These are phyloP conservation scores for Sarcoramphus papa DNA, from an alignment of 2,797 vertebrate genomes.

Conservation along the genomic window DNA sequence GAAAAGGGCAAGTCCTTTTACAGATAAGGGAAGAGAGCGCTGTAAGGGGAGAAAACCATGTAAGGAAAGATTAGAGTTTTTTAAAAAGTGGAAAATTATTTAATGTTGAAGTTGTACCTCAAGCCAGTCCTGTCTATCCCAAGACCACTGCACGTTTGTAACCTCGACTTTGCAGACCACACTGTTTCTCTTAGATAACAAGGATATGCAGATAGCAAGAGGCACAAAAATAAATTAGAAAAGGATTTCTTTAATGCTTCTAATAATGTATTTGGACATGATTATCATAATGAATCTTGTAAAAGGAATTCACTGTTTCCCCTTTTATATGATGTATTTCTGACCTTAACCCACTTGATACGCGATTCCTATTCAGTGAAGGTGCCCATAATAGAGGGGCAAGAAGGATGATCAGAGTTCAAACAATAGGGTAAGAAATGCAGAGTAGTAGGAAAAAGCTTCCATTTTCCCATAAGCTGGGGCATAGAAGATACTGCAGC, in stretches of 20 bases:
- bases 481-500: conserved; percentile 62
- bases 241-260: conserved; percentile 52
- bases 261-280: conserved; percentile 58
- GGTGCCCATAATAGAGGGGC: conserved; percentile 50
- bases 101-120: conserved; percentile 33
- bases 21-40: conserved; percentile 53
- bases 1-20: conserved; percentile 35
- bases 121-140: conserved; percentile 9
- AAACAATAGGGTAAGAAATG: conserved; percentile 64
- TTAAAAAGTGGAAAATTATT: conserved; percentile 41
- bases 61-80: conserved; percentile 46
- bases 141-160: conserved; percentile 5
- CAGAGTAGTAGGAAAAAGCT: conserved; percentile 49
- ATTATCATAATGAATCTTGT: conserved; percentile 68
- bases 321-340: conserved; percentile 30
- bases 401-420: conserved; percentile 58
- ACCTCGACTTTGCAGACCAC: conserved; percentile 52
- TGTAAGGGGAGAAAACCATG: conserved; percentile 17
- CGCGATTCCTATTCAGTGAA: conserved; percentile 4
- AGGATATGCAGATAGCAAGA: conserved; percentile 40
- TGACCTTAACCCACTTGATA: conserved; percentile 49
- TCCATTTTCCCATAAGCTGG: conserved; percentile 63
- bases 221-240: conserved; percentile 67
- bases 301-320: conserved; percentile 50
- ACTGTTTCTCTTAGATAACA: conserved; percentile 62